These are phyloP conservation scores for Euwallacea fornicatus DNA, from an alignment of 1,140 invertebrate species.

Conservation along the genomic window DNA sequence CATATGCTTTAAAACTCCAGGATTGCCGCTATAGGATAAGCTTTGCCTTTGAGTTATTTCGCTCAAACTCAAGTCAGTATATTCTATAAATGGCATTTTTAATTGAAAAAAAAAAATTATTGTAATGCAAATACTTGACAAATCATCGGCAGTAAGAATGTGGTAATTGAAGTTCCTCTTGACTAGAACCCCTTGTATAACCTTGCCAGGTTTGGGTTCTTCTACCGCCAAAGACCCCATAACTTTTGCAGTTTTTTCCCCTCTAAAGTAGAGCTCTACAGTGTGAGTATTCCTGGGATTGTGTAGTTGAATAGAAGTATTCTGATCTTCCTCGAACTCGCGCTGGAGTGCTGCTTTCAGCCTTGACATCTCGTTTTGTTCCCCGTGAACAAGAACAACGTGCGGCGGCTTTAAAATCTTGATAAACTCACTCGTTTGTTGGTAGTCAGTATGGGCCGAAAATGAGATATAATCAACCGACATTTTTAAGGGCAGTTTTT, in stretches of 20 bases:
- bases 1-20: slow-evolving; percentile 79
- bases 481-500: slow-evolving; percentile 95
- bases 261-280: slow-evolving; percentile 91
- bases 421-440: slow-evolving; percentile 98
- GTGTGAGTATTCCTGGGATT: slow-evolving; percentile 95
- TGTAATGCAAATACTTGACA: slow-evolving; percentile 70
- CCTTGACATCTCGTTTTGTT: slow-evolving; percentile 98
- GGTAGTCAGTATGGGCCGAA: slow-evolving; percentile 98
- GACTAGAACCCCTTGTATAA: slow-evolving; percentile 90
- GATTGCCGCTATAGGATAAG: slow-evolving; percentile 80
- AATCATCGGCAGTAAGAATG: slow-evolving; percentile 85
- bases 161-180: slow-evolving; percentile 99
- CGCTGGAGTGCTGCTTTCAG: slow-evolving; percentile 91
- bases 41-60: slow-evolving; percentile 90
- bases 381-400: slow-evolving; percentile 96
- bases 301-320: slow-evolving; percentile 87
- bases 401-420: slow-evolving; percentile 91
- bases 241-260: slow-evolving; percentile 97
- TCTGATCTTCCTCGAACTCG: slow-evolving; percentile 90
- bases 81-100: slow-evolving; percentile 64
- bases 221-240: slow-evolving; percentile 90
- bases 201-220: slow-evolving; percentile 74
- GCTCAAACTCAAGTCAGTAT: slow-evolving; percentile 94
- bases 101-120: background rate
- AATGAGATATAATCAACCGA: slow-evolving; percentile 99